Percentiles rank a stretch among this genome's conserved stretches.
Evolutionary conservation across 2,797 vertebrate genomes (phyloP).

Genomic region (Neopelma chrysocephalum): DNA sequence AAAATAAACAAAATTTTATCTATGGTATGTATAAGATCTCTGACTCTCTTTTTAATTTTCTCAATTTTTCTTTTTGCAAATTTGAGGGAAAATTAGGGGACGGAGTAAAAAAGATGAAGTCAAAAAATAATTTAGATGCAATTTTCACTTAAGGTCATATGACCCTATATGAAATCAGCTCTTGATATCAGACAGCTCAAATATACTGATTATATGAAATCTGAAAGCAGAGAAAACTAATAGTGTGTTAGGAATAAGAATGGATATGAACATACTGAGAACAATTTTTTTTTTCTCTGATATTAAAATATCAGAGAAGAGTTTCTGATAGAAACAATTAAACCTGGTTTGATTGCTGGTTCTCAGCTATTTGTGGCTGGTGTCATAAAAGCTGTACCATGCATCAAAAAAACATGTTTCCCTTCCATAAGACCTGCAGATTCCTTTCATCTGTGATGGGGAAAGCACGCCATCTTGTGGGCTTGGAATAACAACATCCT

Average conservation of each 20-base stretch:
- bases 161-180: not conserved
- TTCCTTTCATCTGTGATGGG: not conserved
- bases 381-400: not conserved
- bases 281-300: not conserved
- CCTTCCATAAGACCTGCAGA: not conserved
- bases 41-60: not conserved
- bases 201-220: not conserved
- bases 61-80: not conserved
- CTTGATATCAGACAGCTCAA: not conserved
- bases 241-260: not conserved
- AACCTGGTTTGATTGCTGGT: not conserved
- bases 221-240: not conserved
- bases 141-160: not conserved
- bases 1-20: not conserved
- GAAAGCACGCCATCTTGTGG: slow-evolving; percentile 30
- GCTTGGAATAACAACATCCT: not conserved
- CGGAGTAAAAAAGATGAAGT: not conserved
- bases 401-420: not conserved
- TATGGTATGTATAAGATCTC: not conserved
- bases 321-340: not conserved
- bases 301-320: not conserved
- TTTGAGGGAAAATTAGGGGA: not conserved
- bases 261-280: not conserved
- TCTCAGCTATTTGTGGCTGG: not conserved
- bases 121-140: not conserved